Evolutionary conservation across 2,113 vertebrate genomes (phyloP), one percentile per base, ranked within the genome.

Genomic region (Nycticebus coucang): DNA sequence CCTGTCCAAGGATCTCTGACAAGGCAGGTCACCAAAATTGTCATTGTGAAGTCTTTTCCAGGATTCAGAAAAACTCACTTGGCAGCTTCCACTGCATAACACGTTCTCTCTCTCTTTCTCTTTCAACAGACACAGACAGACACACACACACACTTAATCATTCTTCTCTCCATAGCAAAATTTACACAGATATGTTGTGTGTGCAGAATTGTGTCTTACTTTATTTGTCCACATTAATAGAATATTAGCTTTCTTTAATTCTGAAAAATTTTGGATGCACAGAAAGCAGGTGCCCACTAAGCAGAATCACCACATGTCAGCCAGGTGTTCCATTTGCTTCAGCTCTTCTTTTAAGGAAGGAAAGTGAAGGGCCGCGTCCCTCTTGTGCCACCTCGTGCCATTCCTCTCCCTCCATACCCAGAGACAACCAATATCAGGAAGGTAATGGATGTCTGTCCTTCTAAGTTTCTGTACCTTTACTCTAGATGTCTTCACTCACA

Each of bases 91-190:
- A 22, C 24, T 21, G 7, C 45, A 21, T 78, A 35, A 28, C 77
- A 12, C 33, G 45, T 24, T 72, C 8, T 90, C 35, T 24, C 28
- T 37, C 28, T 33, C 50, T 10, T 57, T 26, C 3, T 24, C 71
- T 41, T 45, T 45, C 19, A 50, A 50, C 45, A 62, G 26, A 55
- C 28, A 45, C 59, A 75, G n/a, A 69, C 18, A 78, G 10, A 55
- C 37, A 45, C 81, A 37, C n/a, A 86, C 3, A 66, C 24, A 59
- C 15, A 79, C 50, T 35, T 37, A 68, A 26, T 35, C 30, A 22
- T n/a, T 80, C 91, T 96, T 87, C 68, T 87, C 41, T 74, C n/a
- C 2, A 15, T 68, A 82, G n/a, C 19, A 94, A 91, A 88, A 82
- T 71, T 5, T 53, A 82, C 45, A 60, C 55, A 86, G n/a, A 41